Evolutionary conservation across 2,888 invertebrate genomes (phyloP), one percentile per base, ranked within the genome.

Genomic region (Andricus curvator): DNA sequence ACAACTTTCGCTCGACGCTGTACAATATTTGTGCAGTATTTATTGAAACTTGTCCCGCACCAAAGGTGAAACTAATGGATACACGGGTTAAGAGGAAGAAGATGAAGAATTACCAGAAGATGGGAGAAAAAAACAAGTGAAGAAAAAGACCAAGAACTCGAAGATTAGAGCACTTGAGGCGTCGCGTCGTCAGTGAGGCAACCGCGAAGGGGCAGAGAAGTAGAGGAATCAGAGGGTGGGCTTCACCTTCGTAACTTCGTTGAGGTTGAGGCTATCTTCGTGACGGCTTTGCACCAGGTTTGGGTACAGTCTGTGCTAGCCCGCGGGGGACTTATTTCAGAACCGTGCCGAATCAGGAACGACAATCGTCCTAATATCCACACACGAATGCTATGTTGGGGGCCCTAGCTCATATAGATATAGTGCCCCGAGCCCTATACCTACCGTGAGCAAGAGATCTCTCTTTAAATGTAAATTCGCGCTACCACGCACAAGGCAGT

Each of bases 341-440:
- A 87, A 89, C 89, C 90, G 88, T 89, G 84, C 87, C 89, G 85
- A 91, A 91, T 90, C 88, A 87, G 90, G 87, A 90, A 91, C 88
- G 90, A 89, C 90, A 88, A 92, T 90, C 88, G 89, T 88, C 88
- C 89, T 89, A 90, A 91, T 91, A 90, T 82, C 78, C 79, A 77
- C 77, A 77, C 77, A 81, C 78, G 41, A n/a, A 41, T n/a, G 20
- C 67, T 41, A 44, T 37, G 37, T 67, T 62, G 62, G 25, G 6
- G 62, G 62, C 15, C 29, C 62, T 29, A 4, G 13, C 22, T 15
- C 1, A 44, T 44, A 13, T 44, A 25, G 56, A 20, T 5, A 6
- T 29, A 20, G 41, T 33, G 74, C 4, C 20, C 22, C 48, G 5
- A 22, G 77, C n/a, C 20, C 60, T 33, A 67, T 25, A n/a, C 2